Base-by-base conservation (phyloP, 2,888 invertebrate genomes). In the Stenotaenia linearis region DNA sequence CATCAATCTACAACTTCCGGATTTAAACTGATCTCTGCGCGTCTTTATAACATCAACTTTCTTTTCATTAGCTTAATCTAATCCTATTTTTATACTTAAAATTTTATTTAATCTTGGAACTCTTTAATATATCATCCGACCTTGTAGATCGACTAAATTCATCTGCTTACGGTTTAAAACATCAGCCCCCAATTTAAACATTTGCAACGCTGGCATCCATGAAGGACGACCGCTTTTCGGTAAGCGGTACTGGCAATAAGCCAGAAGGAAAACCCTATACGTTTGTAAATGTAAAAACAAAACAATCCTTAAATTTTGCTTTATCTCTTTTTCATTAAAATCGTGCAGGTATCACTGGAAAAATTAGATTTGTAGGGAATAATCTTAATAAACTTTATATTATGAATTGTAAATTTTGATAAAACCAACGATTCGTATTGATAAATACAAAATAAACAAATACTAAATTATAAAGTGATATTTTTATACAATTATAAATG, bases 201-300 rank as follows among this genome's bases (percentile, higher is more conserved):
- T 28, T 69, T 69, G 69, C 69, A 6, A 69, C 25, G 25, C 25
- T 28, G 69, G 25, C 69, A 69, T 25, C 25, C 69, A 28, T 69
- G 69, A 69, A 69, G 69, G 69, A 69, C 69, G 69, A 28, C 69
- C n/a, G 69, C 69, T 69, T 69, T 69, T 69, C 69, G 4, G 25
- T 69, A 69, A 69, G 25, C 69, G 69, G 69, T 69, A 50, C 50
- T 69, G 69, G 69, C 69, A 28, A 28, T 69, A 10, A 25, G 69
- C 69, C 69, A 69, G 21, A 56, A 56, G 21, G 56, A 56, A 40
- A 40, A n/a, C 40, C n/a, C 10, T n/a, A 40, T 12, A n/a, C 15
- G n/a, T 40, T 12, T 40, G n/a, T 40, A 40, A 4, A 12, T 15
- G 40, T n/a, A 50, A 50, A 18, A n/a, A 18, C 21, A n/a, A 50